A percentile compares a stretch with the other conserved stretches of the same genome.
phyloP scores from a whole-genome alignment of 2,113 vertebrate genomes.

The Oncorhynchus nerka region DNA sequence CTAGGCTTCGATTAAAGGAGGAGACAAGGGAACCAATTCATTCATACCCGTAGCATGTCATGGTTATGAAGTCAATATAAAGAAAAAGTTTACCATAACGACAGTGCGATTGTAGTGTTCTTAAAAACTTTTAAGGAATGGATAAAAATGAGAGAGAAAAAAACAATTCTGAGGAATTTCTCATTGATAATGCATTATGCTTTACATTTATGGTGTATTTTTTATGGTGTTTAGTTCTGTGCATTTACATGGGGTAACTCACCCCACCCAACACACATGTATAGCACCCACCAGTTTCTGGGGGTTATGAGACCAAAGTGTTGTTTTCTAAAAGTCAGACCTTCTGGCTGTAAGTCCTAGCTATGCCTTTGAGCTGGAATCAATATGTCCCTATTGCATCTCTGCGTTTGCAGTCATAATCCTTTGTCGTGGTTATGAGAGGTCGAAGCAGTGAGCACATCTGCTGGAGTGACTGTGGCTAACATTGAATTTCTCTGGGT shows the following conservation, averaged over 20 bases:
- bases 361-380: slow-evolving; percentile 33
- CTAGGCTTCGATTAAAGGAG: background rate
- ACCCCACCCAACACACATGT: slow-evolving; percentile 10
- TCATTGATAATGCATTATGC: no score
- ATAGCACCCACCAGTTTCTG: background rate
- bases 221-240: no score
- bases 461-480: slow-evolving; percentile 19
- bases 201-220: no score
- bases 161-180: no score
- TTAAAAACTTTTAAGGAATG: slow-evolving; percentile 4
- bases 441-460: slow-evolving; percentile 37
- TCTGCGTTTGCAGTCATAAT: slow-evolving; percentile 35
- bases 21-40: background rate
- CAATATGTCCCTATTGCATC: slow-evolving; percentile 40
- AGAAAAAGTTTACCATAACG: background rate
- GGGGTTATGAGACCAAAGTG: background rate
- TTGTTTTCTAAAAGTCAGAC: background rate
- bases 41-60: no score
- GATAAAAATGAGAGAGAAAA: background rate
- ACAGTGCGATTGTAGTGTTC: background rate
- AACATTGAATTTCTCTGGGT: slow-evolving; percentile 19
- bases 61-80: no score
- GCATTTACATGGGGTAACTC: no score
- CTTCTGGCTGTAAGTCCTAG: slow-evolving; percentile 23
- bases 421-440: slow-evolving; percentile 15